Percentiles rank a stretch among this genome's conserved stretches.
phyloP scores from a whole-genome alignment of 2,888 invertebrate species.

The Lithophane semibrunnea region DNA sequence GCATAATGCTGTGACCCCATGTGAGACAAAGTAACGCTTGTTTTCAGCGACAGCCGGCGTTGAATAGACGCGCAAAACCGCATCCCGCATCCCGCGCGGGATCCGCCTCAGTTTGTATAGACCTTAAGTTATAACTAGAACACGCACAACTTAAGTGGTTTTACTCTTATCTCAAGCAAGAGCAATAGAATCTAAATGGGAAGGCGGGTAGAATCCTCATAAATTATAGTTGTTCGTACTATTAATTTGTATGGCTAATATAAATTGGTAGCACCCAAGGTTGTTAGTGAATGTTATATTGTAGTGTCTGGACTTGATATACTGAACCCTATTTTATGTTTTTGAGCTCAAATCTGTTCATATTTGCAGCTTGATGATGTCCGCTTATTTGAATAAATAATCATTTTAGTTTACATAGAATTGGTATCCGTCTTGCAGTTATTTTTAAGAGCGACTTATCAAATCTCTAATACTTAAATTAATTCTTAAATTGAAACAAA shows the following conservation, averaged over 20 bases:
- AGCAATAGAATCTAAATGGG: slow-evolving; percentile 46
- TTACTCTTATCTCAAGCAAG: slow-evolving; percentile 42
- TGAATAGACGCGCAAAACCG: too few relatives aligned
- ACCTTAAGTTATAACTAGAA: slow-evolving; percentile 28
- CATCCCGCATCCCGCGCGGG: not conserved
- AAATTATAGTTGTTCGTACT: slow-evolving; percentile 41
- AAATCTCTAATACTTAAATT: too few relatives aligned
- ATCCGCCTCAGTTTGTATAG: not conserved
- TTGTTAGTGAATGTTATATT: slow-evolving; percentile 14
- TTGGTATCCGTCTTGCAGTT: too few relatives aligned
- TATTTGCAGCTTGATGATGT: too few relatives aligned
- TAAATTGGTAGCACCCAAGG: slow-evolving; percentile 16
- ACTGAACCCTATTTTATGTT: not conserved
- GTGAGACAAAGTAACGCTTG: too few relatives aligned
- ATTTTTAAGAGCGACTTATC: too few relatives aligned
- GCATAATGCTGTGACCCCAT: too few relatives aligned
- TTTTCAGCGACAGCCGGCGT: too few relatives aligned
- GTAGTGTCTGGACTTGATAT: not conserved
- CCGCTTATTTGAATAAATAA: not conserved
- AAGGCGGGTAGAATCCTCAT: slow-evolving; percentile 42
- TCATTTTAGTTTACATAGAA: not conserved
- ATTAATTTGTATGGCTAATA: slow-evolving; percentile 26
- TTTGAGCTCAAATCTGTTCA: not conserved
- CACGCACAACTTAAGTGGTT: slow-evolving; percentile 56
- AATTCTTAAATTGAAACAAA: not conserved